Evolutionary conservation across 2,888 invertebrate species (phyloP), one percentile per base, ranked within the genome.

Genomic region (Aphidius colemani): DNA sequence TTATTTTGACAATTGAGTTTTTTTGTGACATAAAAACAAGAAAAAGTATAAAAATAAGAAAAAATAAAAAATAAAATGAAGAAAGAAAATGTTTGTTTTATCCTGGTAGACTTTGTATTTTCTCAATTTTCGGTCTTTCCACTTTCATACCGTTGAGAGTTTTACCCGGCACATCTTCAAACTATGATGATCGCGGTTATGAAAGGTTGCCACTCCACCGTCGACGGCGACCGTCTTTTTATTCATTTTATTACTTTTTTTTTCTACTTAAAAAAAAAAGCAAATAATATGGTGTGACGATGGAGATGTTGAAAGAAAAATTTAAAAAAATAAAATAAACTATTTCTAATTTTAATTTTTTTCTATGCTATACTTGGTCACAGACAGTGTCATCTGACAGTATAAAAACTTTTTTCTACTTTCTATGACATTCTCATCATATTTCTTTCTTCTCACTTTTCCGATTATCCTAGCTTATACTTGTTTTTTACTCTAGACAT

Each of bases 101-200:
- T 44, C 56, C 45, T 43, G 57, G 50, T 57, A 61, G 53, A 53
- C 44, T 61, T 53, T 58, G 55, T 44, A 59, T 50, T 58, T 62
- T 56, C 60, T 57, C 56, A 39, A 44, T 51, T 55, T 41, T 57
- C 55, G 48, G 53, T n/a, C 48, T 49, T 43, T 53, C 45, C 61
- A 53, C 45, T 51, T 59, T 56, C 59, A 59, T 56, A 56, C 55
- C 43, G 55, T 51, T 41, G 53, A 61, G 61, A 49, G 56, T 56
- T 61, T 56, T 53, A 53, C 13, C 51, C 45, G 40, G 53, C 57
- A 63, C 58, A 63, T 58, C 63, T 58, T 63, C 53, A 63, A 58
- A 63, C 63, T 50, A 56, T 57, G 68, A 69, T 69, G 61, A 68
- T 58, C 50, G 63, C 68, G 66, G 61, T 65, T 62, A 66, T 70